These are phyloP conservation scores for Lithophane semibrunnea DNA, from an alignment of 2,888 invertebrate species.

Conservation along the genomic window DNA sequence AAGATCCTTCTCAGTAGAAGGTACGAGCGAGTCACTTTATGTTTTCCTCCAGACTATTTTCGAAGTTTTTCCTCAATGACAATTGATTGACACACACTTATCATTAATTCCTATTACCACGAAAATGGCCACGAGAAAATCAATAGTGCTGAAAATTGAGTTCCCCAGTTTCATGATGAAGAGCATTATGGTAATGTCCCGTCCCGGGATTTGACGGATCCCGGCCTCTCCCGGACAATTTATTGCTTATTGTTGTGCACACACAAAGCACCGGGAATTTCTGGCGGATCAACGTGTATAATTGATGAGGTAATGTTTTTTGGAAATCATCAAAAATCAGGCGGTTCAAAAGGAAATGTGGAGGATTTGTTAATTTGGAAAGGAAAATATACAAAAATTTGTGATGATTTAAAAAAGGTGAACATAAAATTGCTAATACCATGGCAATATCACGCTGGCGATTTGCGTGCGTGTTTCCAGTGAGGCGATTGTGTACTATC, in stretches of 20 bases:
- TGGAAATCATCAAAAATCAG: constrained; percentile 25
- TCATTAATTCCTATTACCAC: constrained; percentile 47
- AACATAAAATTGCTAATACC: not conserved
- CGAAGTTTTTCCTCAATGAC: not conserved
- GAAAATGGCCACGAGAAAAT: constrained; percentile 45
- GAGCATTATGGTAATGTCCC: constrained; percentile 65
- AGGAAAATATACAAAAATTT: not conserved
- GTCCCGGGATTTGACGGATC: constrained; percentile 66
- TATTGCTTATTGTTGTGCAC: constrained; percentile 64
- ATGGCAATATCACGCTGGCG: too few species aligned
- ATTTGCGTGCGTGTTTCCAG: too few species aligned
- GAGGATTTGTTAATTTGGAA: constrained; percentile 15
- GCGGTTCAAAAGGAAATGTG: constrained; percentile 1
- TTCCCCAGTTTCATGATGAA: constrained; percentile 53
- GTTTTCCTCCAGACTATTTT: not conserved
- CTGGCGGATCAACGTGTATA: constrained; percentile 52
- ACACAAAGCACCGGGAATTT: constrained; percentile 54
- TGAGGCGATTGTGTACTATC: too few species aligned
- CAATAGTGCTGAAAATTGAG: constrained; percentile 58
- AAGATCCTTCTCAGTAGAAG: not conserved
- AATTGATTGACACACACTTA: not conserved
- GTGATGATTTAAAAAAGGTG: not conserved
- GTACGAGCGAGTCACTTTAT: not conserved
- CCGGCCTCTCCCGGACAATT: constrained; percentile 63
- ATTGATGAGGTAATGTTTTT: constrained; percentile 58